A percentile compares a stretch with the other conserved stretches of the same genome.
Evolutionary conservation across 1,140 invertebrate genomes (phyloP).

Genomic region (Oedothorax gibbosus): DNA sequence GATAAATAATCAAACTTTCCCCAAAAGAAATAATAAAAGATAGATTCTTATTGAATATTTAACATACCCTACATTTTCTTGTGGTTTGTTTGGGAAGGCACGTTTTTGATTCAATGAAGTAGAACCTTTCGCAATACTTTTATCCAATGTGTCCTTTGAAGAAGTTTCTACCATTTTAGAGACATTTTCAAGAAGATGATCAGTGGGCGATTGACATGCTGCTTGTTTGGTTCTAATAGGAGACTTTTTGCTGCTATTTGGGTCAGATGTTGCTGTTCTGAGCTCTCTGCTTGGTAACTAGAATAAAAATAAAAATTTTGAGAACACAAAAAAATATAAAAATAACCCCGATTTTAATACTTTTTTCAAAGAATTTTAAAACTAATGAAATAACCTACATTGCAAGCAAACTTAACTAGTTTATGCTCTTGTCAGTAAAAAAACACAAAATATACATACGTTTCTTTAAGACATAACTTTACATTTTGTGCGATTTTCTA

Average conservation of each 20-base stretch:
- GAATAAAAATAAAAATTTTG: slow-evolving; percentile 9
- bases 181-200: slow-evolving; percentile 61
- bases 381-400: not conserved
- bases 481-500: too few species aligned
- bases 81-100: not conserved
- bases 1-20: not conserved
- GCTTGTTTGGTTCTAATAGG: slow-evolving; percentile 30
- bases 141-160: not conserved
- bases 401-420: not conserved
- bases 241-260: slow-evolving; percentile 45
- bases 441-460: not conserved
- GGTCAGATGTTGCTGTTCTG: slow-evolving; percentile 59
- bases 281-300: slow-evolving; percentile 62
- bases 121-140: not conserved
- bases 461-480: not conserved
- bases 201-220: slow-evolving; percentile 34
- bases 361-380: not conserved
- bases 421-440: not conserved
- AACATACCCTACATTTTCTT: slow-evolving; percentile 24
- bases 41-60: not conserved
- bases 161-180: slow-evolving; percentile 63
- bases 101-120: not conserved
- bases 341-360: not conserved
- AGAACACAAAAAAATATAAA: not conserved
- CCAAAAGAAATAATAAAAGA: not conserved